Conservation (phyloP, 2,113 vertebrate genomes). For the Pachycephala philippinensis region DNA sequence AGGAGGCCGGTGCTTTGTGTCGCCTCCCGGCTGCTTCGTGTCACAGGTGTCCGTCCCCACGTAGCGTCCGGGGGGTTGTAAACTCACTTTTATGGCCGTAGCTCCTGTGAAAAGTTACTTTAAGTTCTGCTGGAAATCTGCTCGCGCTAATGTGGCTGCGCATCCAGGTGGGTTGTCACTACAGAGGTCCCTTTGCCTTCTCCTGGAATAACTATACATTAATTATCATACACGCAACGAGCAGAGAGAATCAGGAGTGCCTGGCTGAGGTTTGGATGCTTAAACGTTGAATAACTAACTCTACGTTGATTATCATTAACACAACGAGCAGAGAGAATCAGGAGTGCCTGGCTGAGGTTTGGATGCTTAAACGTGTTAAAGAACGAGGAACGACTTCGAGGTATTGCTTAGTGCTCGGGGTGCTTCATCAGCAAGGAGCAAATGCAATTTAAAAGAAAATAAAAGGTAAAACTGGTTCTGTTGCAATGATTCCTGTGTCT, state of each 20-base stretch:
- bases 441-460: neutral
- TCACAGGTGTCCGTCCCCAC: neutral
- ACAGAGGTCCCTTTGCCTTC: neutral
- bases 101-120: neutral
- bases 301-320: rapidly evolving
- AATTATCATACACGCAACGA: rapidly evolving
- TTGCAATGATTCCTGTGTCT: neutral
- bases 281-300: neutral
- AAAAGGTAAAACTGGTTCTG: neutral
- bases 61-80: neutral
- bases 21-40: neutral
- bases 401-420: neutral
- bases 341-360: neutral
- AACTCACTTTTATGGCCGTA: neutral
- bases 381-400: neutral
- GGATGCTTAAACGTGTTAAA: neutral
- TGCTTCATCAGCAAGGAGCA: neutral
- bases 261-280: neutral
- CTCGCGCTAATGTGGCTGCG: neutral
- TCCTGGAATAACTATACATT: neutral
- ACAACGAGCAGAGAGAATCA: rapidly evolving
- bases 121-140: neutral
- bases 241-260: neutral
- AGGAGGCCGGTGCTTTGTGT: neutral
- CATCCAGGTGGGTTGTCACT: neutral